A percentile compares a stretch with the other conserved stretches of the same genome.
Evolutionary conservation across 2,888 invertebrate genomes (phyloP).

Genomic region (Cremastinae sp.): DNA sequence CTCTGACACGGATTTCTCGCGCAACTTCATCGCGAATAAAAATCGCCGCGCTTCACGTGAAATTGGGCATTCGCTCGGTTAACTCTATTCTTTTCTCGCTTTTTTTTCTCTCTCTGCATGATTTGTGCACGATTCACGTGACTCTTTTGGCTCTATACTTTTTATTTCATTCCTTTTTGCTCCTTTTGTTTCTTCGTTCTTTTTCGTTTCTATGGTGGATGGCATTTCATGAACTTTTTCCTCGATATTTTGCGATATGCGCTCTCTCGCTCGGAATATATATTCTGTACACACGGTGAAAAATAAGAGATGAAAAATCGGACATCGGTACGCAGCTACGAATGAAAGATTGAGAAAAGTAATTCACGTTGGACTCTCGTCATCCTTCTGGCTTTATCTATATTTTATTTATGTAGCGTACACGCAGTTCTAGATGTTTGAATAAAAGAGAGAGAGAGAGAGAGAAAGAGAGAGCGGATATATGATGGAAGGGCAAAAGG

Average conservation of each 20-base stretch:
- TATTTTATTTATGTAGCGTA: neutral
- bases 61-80: constrained; percentile 55
- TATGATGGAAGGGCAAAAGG: constrained; percentile 48
- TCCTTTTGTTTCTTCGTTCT: constrained; percentile 41
- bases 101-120: constrained; percentile 5
- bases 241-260: constrained; percentile 63
- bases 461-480: no score
- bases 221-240: constrained; percentile 59
- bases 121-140: constrained; percentile 41
- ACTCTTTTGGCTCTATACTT: constrained; percentile 39
- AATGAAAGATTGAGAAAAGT: constrained; percentile 46
- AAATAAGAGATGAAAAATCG: constrained; percentile 5
- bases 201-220: constrained; percentile 63
- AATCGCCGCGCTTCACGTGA: constrained; percentile 41
- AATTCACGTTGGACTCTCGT: constrained; percentile 29
- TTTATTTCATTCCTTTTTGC: constrained; percentile 36
- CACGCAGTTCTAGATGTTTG: neutral
- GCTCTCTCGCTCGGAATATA: no score
- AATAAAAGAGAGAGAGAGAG: no score
- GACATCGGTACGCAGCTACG: constrained; percentile 44
- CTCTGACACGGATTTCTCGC: neutral
- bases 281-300: constrained; percentile 39
- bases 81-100: neutral
- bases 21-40: constrained; percentile 39
- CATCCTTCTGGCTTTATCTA: constrained; percentile 17